Base-by-base conservation (phyloP, 2,888 invertebrate genomes). In the Cheilosia vulpina region DNA sequence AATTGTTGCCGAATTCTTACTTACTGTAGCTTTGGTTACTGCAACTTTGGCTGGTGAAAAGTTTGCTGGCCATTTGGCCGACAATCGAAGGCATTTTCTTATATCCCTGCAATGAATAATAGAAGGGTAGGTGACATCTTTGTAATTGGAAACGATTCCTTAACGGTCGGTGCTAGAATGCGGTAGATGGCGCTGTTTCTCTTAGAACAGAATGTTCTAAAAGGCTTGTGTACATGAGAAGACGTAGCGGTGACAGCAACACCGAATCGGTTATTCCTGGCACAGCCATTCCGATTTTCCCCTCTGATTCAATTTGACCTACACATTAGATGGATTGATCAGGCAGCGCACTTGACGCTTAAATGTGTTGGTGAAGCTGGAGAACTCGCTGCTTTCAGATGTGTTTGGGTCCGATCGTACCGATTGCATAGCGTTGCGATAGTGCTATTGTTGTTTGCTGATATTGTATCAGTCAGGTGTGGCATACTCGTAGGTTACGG, bases 1-100 rank as follows among this genome's bases (percentile, higher is more conserved):
- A 43, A 82, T 34, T 24, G 9, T 66, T 82, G 71, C 58, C 38
- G 19, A 80, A 73, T 73, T 60, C 41, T 60, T 65, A 43, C 34
- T 13, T 43, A 38, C 6, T 45, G 9, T 19, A 55, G 55, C 38
- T 31, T 38, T 38, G 41, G 58, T 60, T 24, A 45, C 24, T 31
- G 17, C 13, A 63, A 62, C 41, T 45, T 62, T 45, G 19, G 4
- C n/a, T 62, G 17, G 15, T 50, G 4, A 41, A 47, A 62, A 45
- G 24, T 60, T 27, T 52, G 27, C 17, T 27, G n/a, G n/a, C 52
- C 45, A 15, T 19, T n/a, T 21, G 43, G 43, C 21, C 19, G 47
- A 52, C 45, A 41, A 41, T 50, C 52, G 17, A 52, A 21, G 57
- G 58, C 17, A 19, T 71, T 27, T 45, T 43, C 5, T 60, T 41